Conservation (phyloP, 2,113 vertebrate species). For the Rhinolophus ferrumequinum region DNA sequence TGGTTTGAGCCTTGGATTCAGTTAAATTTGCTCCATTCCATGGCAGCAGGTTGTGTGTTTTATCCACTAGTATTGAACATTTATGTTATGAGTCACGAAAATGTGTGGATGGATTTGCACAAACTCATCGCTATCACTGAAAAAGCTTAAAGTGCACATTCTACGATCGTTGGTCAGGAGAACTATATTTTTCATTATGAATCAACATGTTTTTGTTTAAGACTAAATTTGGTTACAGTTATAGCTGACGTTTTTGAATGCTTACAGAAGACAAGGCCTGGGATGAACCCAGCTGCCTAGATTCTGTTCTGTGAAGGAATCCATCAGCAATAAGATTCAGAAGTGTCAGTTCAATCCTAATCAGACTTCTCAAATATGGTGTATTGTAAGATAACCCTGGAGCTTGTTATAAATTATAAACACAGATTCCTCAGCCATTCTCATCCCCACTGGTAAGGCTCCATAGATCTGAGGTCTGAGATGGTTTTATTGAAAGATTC, state of each 20-base stretch:
- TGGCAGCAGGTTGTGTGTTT: background rate
- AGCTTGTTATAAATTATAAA: background rate
- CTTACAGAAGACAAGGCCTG: background rate
- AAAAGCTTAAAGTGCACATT: background rate
- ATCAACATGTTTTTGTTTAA: constrained; percentile 13
- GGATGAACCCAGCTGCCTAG: background rate
- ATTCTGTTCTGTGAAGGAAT: background rate
- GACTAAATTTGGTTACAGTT: background rate
- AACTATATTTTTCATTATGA: background rate
- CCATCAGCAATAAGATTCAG: background rate
- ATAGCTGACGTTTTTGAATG: constrained; percentile 8
- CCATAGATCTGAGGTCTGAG: background rate
- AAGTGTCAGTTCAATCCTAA: background rate
- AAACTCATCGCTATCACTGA: background rate
- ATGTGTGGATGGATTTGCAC: background rate
- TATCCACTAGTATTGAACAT: background rate
- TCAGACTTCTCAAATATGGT: background rate
- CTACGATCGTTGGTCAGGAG: background rate
- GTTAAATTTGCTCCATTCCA: background rate
- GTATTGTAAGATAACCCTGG: background rate
- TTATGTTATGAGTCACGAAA: background rate
- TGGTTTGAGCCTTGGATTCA: background rate
- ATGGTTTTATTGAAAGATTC: background rate
- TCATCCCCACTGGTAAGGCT: background rate
- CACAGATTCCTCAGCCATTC: background rate